Conservation (phyloP, 2,888 invertebrate genomes). For the Epinotia brunnichana region DNA sequence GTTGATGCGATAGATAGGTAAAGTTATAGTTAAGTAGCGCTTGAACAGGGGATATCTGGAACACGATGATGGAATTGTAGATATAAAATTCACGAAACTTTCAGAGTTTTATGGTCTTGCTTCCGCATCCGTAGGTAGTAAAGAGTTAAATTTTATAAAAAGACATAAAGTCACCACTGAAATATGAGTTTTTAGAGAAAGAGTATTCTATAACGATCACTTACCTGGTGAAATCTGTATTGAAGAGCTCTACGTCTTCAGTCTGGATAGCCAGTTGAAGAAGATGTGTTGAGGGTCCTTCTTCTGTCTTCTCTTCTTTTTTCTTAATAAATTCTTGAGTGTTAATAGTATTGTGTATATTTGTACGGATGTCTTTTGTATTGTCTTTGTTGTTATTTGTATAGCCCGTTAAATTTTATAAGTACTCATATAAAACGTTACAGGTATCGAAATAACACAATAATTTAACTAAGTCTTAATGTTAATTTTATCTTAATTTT, state of each 20-base stretch:
- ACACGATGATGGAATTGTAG: conserved; percentile 14
- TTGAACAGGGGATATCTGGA: conserved; percentile 1
- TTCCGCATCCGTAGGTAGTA: conserved; percentile 5
- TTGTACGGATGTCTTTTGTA: conserved; percentile 62
- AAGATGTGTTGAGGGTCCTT: conserved; percentile 40
- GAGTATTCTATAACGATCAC: conserved; percentile 15
- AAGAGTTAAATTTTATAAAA: neutral
- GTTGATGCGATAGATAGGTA: conserved; percentile 13
- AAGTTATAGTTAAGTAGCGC: conserved; percentile 27
- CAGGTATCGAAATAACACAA: conserved; percentile 81
- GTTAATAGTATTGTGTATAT: conserved; percentile 45
- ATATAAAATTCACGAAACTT: neutral
- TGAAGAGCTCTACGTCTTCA: conserved; percentile 22
- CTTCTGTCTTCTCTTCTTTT: conserved; percentile 51
- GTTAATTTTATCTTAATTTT: conserved; percentile 82
- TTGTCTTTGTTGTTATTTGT: conserved; percentile 59
- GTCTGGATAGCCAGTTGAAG: conserved; percentile 7
- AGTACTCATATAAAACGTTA: conserved; percentile 79
- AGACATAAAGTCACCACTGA: neutral
- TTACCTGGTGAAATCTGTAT: conserved; percentile 43
- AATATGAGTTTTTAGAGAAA: neutral
- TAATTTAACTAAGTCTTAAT: conserved; percentile 80
- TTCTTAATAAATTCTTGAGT: conserved; percentile 52
- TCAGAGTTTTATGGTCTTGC: conserved; percentile 8
- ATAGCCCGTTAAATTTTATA: conserved; percentile 74